Evolutionary conservation across 92 coral and sea anemone species (phyloP).

Genomic region (Actinostola sp.): DNA sequence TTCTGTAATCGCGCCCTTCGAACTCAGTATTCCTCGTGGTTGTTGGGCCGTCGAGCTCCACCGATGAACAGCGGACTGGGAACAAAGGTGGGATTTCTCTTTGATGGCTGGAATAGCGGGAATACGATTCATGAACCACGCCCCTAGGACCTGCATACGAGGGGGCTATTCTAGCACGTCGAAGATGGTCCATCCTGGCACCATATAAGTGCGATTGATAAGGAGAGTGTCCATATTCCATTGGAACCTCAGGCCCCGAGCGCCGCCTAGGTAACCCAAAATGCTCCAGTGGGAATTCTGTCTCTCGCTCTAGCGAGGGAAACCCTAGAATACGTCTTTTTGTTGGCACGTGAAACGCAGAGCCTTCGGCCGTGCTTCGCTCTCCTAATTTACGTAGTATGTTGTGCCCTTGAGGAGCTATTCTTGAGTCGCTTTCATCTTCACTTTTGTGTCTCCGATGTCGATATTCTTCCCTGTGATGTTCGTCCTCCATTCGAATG

Average conservation of each 20-base stretch:
- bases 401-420: conserved; percentile 67
- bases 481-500: conserved; percentile 42
- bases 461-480: conserved; percentile 53
- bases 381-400: conserved; percentile 61
- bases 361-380: conserved; percentile 62
- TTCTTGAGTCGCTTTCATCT: conserved; percentile 43
- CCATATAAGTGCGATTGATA: conserved; percentile 55
- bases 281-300: conserved; percentile 46
- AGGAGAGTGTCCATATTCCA: conserved; percentile 46
- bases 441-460: conserved; percentile 49
- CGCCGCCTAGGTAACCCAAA: conserved; percentile 41
- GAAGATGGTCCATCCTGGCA: conserved; percentile 49
- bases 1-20: conserved; percentile 18
- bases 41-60: conserved; percentile 48
- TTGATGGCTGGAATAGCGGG: conserved; percentile 61
- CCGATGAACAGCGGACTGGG: conserved; percentile 71
- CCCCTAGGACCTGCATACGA: conserved; percentile 44
- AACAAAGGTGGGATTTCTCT: conserved; percentile 66
- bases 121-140: conserved; percentile 42
- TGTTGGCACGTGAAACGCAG: conserved; percentile 90
- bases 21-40: conserved; percentile 27
- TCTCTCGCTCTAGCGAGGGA: conserved; percentile 43
- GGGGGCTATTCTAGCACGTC: conserved; percentile 33
- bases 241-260: conserved; percentile 29
- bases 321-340: conserved; percentile 59